Base-by-base conservation (phyloP, 2,888 invertebrate genomes). In the Notocelia uddmanniana region DNA sequence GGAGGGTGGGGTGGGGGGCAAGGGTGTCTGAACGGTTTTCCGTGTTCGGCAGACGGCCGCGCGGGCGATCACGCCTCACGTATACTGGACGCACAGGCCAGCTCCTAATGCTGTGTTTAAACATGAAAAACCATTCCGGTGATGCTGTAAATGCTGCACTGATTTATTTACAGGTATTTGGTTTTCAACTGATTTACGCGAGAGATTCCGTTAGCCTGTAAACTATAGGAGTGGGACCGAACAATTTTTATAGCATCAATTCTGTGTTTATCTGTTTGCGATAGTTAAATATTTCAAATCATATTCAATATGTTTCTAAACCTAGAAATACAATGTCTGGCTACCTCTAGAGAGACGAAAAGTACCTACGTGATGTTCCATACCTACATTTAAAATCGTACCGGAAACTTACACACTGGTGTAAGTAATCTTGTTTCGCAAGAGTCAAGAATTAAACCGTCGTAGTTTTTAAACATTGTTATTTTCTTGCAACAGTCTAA, bases 41-140 rank as follows among this genome's bases (percentile, higher is more conserved):
- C 93, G 91, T 93, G 93, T 93, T 91, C 84, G 87, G 83, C 85
- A 86, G 91, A 88, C 88, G 90, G 88, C 90, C 89, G 89, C 87
- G 88, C 85, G 83, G 85, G 83, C 92, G 92, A 92, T 92, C 91
- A 92, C 90, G 85, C 86, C 86, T 86, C 92, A 90, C 92, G 91
- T 90, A 88, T 78, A 81, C 87, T 84, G 84, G 85, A 85, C 88
- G 81, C 81, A 75, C 81, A 81, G 86, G 84, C 86, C 86, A 83
- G 82, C 84, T 86, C 87, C 91, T 90, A 89, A 89, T 89, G 85
- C 90, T 89, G 87, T 88, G 89, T 90, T 91, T 89, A 90, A 91
- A 93, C 93, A 92, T 86, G 92, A 91, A 92, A 93, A 92, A 91
- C 88, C 92, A 85, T 92, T 92, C 89, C 92, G 85, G 87, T 90